These are phyloP conservation scores for Torymus aiolomorphi DNA, from an alignment of 2,888 invertebrate species.

Conservation along the genomic window DNA sequence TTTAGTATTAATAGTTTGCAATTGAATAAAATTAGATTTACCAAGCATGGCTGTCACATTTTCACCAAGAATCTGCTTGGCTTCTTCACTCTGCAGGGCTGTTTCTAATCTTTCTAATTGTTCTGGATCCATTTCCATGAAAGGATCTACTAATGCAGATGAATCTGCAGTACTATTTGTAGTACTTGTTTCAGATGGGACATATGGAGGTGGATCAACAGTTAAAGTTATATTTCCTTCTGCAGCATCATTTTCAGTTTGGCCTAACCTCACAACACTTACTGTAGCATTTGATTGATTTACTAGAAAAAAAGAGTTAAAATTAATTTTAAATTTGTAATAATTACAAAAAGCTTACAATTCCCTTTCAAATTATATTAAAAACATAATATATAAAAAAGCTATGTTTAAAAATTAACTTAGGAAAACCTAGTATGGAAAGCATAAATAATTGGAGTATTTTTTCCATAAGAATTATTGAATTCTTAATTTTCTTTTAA, in stretches of 20 bases:
- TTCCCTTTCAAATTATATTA: no score
- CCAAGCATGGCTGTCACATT: slow-evolving; percentile 76
- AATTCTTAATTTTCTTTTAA: no score
- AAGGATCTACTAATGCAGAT: slow-evolving; percentile 73
- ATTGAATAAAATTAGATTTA: slow-evolving; percentile 58
- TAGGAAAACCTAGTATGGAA: no score
- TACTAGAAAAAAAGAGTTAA: slow-evolving; percentile 63
- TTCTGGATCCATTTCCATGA: slow-evolving; percentile 77
- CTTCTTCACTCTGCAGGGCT: slow-evolving; percentile 77
- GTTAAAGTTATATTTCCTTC: slow-evolving; percentile 71
- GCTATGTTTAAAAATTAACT: no score
- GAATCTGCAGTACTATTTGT: slow-evolving; percentile 54
- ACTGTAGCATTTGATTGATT: slow-evolving; percentile 72
- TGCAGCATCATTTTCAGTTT: slow-evolving; percentile 67
- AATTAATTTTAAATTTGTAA: slow-evolving; percentile 33
- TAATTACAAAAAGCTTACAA: neutral
- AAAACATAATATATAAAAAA: no score
- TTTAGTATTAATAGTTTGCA: slow-evolving; percentile 9
- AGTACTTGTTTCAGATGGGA: slow-evolving; percentile 57
- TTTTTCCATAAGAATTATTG: no score
- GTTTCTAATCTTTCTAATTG: slow-evolving; percentile 77
- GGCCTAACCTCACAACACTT: slow-evolving; percentile 73
- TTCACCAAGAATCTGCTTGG: slow-evolving; percentile 77
- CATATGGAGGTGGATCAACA: slow-evolving; percentile 71
- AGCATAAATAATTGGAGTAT: no score